A percentile compares a stretch with the other conserved stretches of the same genome.
Conservation (phyloP, 23 tunicate species). For the Corella eumyota region DNA sequence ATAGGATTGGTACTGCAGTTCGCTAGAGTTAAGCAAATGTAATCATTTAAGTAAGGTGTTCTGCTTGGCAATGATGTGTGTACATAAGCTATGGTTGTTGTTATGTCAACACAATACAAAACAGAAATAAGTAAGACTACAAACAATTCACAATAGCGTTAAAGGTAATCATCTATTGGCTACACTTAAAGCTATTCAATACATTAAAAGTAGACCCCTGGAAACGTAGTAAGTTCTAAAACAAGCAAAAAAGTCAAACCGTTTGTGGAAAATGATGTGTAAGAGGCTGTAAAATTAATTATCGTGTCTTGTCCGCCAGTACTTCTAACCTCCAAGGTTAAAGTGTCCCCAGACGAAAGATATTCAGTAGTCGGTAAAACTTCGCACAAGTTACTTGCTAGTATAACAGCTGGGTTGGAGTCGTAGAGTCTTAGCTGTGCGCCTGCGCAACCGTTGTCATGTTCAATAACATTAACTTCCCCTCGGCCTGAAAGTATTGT, state of each 20-base stretch:
- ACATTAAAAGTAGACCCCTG: no score
- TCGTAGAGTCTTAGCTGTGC: conserved; percentile 23
- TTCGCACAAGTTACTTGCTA: conserved; percentile 6
- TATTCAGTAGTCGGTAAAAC: conserved; percentile 11
- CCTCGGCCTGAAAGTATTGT: conserved; percentile 19
- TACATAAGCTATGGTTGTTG: background rate
- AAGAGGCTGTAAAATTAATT: conserved; percentile 56
- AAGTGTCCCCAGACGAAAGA: conserved; percentile 35
- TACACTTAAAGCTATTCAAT: no score
- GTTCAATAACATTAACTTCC: conserved; percentile 19
- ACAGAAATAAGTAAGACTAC: background rate
- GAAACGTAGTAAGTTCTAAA: background rate
- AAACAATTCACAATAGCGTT: no score
- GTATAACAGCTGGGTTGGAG: conserved; percentile 14
- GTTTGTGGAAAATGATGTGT: conserved; percentile 44
- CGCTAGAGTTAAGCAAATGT: conserved; percentile 8
- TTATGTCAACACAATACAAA: background rate
- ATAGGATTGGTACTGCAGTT: conserved; percentile 27
- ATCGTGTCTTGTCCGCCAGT: conserved; percentile 47
- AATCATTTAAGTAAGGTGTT: background rate
- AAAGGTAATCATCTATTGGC: no score
- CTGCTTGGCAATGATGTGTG: background rate
- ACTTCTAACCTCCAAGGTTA: conserved; percentile 33
- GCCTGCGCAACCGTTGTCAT: conserved; percentile 14
- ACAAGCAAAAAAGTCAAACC: conserved; percentile 1